Evolutionary conservation across 2,113 vertebrate genomes (phyloP).

Genomic region (Mus spicilegus): DNA sequence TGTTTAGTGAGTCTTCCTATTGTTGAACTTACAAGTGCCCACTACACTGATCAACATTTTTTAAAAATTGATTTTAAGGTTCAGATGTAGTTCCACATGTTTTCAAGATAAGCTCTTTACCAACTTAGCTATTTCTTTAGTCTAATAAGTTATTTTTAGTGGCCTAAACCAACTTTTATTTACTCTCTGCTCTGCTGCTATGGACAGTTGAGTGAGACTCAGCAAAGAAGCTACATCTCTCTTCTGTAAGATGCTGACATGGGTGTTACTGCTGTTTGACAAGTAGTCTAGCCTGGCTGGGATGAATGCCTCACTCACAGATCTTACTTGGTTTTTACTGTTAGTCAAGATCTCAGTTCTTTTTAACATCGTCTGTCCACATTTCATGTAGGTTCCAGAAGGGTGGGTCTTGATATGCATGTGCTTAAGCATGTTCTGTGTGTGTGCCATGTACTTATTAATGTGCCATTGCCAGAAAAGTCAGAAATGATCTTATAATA

Average conservation of each 20-base stretch:
- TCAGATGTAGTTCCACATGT: neutral
- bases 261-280: neutral
- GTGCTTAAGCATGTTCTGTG: neutral
- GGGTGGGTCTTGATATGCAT: neutral
- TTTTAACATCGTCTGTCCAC: neutral
- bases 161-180: slow-evolving; percentile 18
- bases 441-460: neutral
- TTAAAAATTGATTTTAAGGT: neutral
- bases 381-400: neutral
- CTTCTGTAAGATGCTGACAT: neutral
- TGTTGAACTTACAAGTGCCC: neutral
- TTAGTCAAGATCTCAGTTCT: neutral
- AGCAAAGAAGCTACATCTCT: neutral
- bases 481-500: neutral
- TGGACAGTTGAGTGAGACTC: neutral
- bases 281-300: neutral
- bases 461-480: neutral
- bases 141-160: neutral
- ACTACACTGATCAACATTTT: neutral
- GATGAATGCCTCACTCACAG: neutral
- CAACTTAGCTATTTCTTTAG: neutral
- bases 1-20: neutral
- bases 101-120: neutral
- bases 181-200: neutral
- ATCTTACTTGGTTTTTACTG: neutral